Evolutionary conservation across 1,140 invertebrate genomes (phyloP), one percentile per base, ranked within the genome.

Genomic region (Papilio dardanus): DNA sequence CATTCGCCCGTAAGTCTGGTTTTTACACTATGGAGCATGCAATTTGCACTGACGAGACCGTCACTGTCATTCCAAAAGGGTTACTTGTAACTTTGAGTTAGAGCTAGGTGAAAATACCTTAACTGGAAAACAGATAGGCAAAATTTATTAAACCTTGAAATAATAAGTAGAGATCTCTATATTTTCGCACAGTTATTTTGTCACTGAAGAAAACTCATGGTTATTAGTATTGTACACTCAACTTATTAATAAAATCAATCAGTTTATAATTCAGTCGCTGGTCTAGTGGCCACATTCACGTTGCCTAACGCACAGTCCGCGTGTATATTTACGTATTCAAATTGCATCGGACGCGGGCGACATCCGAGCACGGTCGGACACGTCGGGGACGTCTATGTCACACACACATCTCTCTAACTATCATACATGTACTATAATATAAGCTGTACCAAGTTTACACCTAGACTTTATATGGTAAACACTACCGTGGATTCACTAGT

Each of bases 281-380:
- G 12, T 67, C 71, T 78, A 30, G 12, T 78, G 74, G 77, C 77
- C 77, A 58, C 1, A 65, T 65, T 24, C 35, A 35, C 19, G 33
- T 69, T 37, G 67, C 67, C 67, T 28, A 35, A 66, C 65, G 65
- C 65, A 66, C 65, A 3, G 21, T 40, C n/a, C 65, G 65, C 67
- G 67, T 24, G 19, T 24, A 35, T 40, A 69, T 69, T 69, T 69
- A 69, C 35, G 67, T 69, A 69, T 69, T 69, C 67, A 69, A 69
- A 69, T 69, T 69, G 67, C 67, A 69, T 69, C 67, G 67, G 67
- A 69, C 67, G 67, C 67, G 35, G 31, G 67, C 67, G 67, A 40
- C 67, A 69, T 40, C 67, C 31, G 67, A 69, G 33, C 67, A 69
- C 67, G 35, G 67, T 37, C 67, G 31, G 54, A 62, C 54, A 62